These are phyloP conservation scores for Bombyx huttoni DNA, from an alignment of 2,888 invertebrate genomes.

Conservation along the genomic window DNA sequence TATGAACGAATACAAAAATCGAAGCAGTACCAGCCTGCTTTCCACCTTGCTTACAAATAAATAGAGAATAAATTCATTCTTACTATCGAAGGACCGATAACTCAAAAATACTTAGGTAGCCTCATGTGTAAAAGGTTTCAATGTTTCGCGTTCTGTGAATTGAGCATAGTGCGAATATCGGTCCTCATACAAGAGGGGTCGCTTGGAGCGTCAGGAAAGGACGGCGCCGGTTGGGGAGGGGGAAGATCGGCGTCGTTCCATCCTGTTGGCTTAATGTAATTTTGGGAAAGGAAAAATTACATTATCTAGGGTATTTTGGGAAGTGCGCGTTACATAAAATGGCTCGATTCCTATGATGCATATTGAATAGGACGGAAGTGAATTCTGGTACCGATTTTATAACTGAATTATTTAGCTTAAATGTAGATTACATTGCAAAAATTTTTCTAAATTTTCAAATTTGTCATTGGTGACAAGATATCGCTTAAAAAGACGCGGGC, in stretches of 20 bases:
- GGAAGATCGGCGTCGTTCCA: conserved; percentile 15
- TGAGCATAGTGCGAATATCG: conserved; percentile 3
- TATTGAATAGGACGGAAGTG: conserved; percentile 73
- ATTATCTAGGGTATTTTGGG: conserved; percentile 49
- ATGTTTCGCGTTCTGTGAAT: no score
- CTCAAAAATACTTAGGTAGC: not conserved
- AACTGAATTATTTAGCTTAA: conserved; percentile 69
- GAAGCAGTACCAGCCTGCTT: conserved; percentile 64
- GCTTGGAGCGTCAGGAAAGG: conserved; percentile 10
- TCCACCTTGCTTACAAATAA: conserved; percentile 19
- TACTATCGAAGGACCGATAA: not conserved
- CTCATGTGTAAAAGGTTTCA: not conserved
- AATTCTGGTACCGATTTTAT: conserved; percentile 70
- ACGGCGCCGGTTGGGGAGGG: conserved; percentile 21
- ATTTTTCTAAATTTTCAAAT: conserved; percentile 52
- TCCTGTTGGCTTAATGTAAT: conserved; percentile 47
- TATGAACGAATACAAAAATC: conserved; percentile 47
- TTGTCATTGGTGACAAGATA: conserved; percentile 32
- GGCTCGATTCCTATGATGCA: conserved; percentile 71
- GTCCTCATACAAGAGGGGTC: conserved; percentile 8
- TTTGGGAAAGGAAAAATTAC: conserved; percentile 58
- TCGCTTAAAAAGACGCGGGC: conserved; percentile 46
- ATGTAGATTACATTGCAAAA: conserved; percentile 64
- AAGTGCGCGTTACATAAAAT: conserved; percentile 71
- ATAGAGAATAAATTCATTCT: conserved; percentile 14